Base-by-base conservation (phyloP, 64 coral and sea anemone species). In the Cladopsammia gracilis region DNA sequence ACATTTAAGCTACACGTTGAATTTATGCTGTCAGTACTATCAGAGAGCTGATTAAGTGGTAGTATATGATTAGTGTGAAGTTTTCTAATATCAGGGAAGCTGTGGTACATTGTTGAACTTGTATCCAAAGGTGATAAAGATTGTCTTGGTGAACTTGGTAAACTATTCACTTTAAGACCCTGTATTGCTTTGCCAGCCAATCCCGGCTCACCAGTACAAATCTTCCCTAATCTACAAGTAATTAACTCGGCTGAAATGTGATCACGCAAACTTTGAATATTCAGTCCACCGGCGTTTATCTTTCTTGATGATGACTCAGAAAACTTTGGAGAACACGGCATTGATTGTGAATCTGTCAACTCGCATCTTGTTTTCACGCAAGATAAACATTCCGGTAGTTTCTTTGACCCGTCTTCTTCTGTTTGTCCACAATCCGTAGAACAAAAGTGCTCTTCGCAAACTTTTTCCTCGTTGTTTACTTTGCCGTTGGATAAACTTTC, bases 11-110 rank as follows among this genome's bases (percentile, higher is more conserved):
- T 84, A 84, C 80, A 68, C 16, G 80, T 20, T 66, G 80, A 84
- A 48, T 75, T 75, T n/a, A 84, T n/a, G 22, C 80, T 84, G 13
- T 84, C 80, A 11, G 15, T 84, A 8, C 62, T 66, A 25, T 62
- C 60, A 12, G 62, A 66, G 43, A 84, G 62, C 53, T 56, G 53
- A 13, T 84, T 68, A 7, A 22, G 8, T 45, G 80, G 20, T 7
- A 84, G 20, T 48, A 24, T 5, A 48, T 67, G 60, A 11, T n/a
- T 75, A 14, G 62, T 51, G 62, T 68, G 80, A 20, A 84, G 20
- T 67, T 84, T 84, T 84, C 80, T 84, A n/a, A 84, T 84, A 20
- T 84, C 80, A n/a, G 80, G 80, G 12, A 84, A 84, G 13, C 80
- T 84, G 80, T 62, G 62, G 67, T 67, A 62, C 80, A 84, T 84